Percentiles rank a stretch among this genome's conserved stretches.
Evolutionary conservation across 2,888 invertebrate genomes (phyloP).

Genomic region (Parthenolecanium corni): DNA sequence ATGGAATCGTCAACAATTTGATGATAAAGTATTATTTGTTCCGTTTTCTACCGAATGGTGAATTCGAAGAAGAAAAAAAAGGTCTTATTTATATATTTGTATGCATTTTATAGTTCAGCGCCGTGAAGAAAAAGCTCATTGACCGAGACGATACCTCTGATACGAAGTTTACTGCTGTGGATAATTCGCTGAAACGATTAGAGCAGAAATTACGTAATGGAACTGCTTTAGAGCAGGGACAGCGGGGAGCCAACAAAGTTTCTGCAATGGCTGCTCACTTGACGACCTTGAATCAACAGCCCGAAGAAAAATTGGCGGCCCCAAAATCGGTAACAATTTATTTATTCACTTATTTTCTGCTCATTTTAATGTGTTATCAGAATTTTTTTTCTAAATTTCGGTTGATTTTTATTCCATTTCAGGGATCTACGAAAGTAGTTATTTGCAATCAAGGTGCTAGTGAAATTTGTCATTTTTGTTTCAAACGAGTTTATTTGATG

Average conservation of each 20-base stretch:
- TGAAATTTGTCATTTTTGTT: slow-evolving; percentile 77
- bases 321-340: slow-evolving; percentile 26
- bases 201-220: slow-evolving; percentile 69
- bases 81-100: background rate
- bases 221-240: slow-evolving; percentile 51
- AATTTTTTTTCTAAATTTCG: background rate
- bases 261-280: slow-evolving; percentile 78
- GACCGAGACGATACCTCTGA: slow-evolving; percentile 40
- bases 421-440: slow-evolving; percentile 50
- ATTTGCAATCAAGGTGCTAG: slow-evolving; percentile 56
- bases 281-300: slow-evolving; percentile 37
- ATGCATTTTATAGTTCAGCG: slow-evolving; percentile 44
- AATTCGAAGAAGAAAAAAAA: background rate
- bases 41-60: background rate
- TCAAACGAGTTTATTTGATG: slow-evolving; percentile 83
- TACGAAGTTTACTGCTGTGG: slow-evolving; percentile 57
- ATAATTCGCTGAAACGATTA: slow-evolving; percentile 56
- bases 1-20: slow-evolving; percentile 72
- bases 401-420: slow-evolving; percentile 33
- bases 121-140: slow-evolving; percentile 50
- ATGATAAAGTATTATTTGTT: slow-evolving; percentile 38
- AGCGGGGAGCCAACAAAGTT: slow-evolving; percentile 59
- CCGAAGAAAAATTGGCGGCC: slow-evolving; percentile 26
- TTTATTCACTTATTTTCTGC: background rate
- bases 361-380: background rate